A percentile compares a stretch with the other conserved stretches of the same genome.
Conservation (phyloP, 2,797 vertebrate species). For the Anolis apletophallus region DNA sequence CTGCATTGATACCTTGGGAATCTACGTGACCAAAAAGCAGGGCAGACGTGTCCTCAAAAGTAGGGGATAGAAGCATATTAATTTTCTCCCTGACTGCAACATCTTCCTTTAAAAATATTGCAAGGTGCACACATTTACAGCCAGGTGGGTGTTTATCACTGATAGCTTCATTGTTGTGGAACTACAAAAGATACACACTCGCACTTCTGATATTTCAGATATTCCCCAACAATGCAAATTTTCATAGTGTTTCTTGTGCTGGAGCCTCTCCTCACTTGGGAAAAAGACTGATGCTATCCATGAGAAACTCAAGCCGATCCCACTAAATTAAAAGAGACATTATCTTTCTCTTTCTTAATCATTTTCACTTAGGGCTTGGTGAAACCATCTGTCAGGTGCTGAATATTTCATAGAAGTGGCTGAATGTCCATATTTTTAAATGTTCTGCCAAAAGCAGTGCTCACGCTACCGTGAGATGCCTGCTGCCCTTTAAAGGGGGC, state of each 20-base stretch:
- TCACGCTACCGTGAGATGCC: neutral
- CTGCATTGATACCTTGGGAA: neutral
- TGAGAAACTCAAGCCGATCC: constrained; percentile 36
- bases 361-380: constrained; percentile 47
- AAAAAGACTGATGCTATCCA: constrained; percentile 24
- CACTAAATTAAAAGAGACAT: neutral
- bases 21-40: neutral
- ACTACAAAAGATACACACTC: neutral
- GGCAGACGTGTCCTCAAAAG: neutral
- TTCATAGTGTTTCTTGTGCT: constrained; percentile 1
- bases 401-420: constrained; percentile 49
- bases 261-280: neutral
- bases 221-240: neutral
- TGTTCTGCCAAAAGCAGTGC: accelerated
- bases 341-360: constrained; percentile 35
- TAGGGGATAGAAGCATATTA: neutral
- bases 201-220: neutral
- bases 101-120: neutral
- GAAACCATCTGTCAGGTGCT: constrained; percentile 48
- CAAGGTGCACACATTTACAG: neutral
- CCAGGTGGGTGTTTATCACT: neutral
- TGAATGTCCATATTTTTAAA: neutral
- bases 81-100: no score
- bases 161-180: neutral
- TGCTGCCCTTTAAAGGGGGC: neutral